Conservation (phyloP, 1,140 invertebrate genomes). For the Oscheius sp. region DNA sequence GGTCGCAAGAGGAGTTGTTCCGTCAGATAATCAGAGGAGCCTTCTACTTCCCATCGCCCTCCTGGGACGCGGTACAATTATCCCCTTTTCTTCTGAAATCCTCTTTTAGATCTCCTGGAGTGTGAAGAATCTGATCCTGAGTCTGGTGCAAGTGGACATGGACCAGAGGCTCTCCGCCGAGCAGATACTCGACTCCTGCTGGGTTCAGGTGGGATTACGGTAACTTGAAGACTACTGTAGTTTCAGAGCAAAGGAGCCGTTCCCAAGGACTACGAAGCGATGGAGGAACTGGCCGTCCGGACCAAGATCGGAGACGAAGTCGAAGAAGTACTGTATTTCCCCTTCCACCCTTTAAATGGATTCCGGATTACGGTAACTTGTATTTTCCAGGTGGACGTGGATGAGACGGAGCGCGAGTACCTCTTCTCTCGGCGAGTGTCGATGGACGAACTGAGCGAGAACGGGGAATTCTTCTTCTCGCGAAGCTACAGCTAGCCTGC, state of each 20-base stretch:
- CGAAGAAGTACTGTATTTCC: not conserved
- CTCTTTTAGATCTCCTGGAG: constrained; percentile 32
- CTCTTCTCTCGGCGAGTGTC: constrained; percentile 33
- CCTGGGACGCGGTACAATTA: constrained; percentile 24
- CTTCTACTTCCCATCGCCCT: constrained; percentile 40
- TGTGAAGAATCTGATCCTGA: constrained; percentile 30
- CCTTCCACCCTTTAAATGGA: not conserved
- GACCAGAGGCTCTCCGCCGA: constrained; percentile 32
- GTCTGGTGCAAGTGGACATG: constrained; percentile 27
- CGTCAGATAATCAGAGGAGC: constrained; percentile 32
- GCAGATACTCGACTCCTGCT: constrained; percentile 3
- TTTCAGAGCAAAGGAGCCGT: constrained; percentile 24
- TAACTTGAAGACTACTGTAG: no score
- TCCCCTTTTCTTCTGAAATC: not conserved
- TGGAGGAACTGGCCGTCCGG: constrained; percentile 33
- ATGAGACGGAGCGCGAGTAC: constrained; percentile 41
- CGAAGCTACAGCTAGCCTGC: constrained; percentile 8
- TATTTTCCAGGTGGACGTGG: constrained; percentile 3
- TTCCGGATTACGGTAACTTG: not conserved
- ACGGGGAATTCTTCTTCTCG: constrained; percentile 5
- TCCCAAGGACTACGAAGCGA: constrained; percentile 31
- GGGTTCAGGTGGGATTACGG: no score
- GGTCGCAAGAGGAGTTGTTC: constrained; percentile 37
- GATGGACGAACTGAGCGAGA: constrained; percentile 40
- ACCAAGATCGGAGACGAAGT: constrained; percentile 20